Conservation (phyloP, 2,113 vertebrate species). For the Vireo altiloquus region DNA sequence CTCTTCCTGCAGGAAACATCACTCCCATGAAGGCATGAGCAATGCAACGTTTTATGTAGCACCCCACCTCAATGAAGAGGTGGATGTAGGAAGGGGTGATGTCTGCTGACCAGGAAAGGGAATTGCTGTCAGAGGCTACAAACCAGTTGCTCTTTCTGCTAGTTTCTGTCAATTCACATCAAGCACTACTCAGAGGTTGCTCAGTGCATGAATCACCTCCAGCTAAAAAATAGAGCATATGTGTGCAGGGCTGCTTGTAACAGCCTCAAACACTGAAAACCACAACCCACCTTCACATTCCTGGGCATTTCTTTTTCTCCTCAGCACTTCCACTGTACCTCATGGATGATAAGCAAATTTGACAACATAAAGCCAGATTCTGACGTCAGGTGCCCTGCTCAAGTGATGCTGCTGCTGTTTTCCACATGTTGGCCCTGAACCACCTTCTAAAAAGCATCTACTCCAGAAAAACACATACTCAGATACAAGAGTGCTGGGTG, state of each 20-base stretch:
- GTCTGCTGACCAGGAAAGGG: background rate
- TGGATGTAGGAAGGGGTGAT: background rate
- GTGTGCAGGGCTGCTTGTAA: background rate
- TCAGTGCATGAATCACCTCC: background rate
- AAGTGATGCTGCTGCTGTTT: background rate
- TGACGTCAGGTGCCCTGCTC: background rate
- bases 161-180: slow-evolving; percentile 2
- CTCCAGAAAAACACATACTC: background rate
- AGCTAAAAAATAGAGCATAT: background rate
- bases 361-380: background rate
- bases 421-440: background rate
- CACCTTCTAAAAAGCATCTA: background rate
- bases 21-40: background rate
- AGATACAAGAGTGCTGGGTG: background rate
- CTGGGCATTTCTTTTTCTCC: background rate
- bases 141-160: background rate
- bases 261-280: background rate
- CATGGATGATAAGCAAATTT: background rate
- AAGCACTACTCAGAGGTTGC: background rate
- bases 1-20: background rate
- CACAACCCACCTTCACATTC: background rate
- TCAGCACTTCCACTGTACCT: background rate
- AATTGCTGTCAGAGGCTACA: background rate
- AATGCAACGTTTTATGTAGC: background rate
- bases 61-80: background rate